Evolutionary conservation across 2,888 invertebrate genomes (phyloP), one percentile per base, ranked within the genome.

Genomic region (Polyommatus icarus): DNA sequence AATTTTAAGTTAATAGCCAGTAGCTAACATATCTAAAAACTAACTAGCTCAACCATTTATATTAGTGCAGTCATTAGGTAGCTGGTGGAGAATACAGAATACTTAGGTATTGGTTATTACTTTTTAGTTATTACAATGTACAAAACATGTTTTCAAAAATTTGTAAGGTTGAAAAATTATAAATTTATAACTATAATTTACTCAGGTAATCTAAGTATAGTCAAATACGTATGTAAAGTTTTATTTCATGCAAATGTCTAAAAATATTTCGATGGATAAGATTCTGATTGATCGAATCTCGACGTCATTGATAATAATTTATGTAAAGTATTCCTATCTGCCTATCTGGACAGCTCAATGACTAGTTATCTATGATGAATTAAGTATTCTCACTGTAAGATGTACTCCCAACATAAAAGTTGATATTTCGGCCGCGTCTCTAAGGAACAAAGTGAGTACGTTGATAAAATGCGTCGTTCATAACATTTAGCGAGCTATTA

Each of bases 281-380:
- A 18, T 67, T 67, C 67, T 18, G 67, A 67, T 67, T 67, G 67
- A 67, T 67, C 32, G 67, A 67, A 29, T 67, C 67, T 29, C 18
- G 18, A 67, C 67, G 67, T 29, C 29, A 18, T 67, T 18, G 67
- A 67, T 67, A 29, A 61, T 12, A 67, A 59, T 61, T 29, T 67
- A 67, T 67, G 67, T 67, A 29, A 67, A 67, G 24, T 29, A 29
- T 15, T 18, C 29, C 29, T 67, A 67, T 67, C 29, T 67, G 67
- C 29, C 29, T 67, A 67, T 67, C 29, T 67, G 32, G 29, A 67
- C 67, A 67, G 67, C 29, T 67, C 67, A 29, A 67, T 67, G 67
- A 67, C 61, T 61, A 40, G 40, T 10, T 50, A 61, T 24, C 20
- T 12, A 61, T 24, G 61, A 61, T 61, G 61, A 61, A 61, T 61